Conservation (phyloP, 2,888 invertebrate species). For the Globia sparganii region DNA sequence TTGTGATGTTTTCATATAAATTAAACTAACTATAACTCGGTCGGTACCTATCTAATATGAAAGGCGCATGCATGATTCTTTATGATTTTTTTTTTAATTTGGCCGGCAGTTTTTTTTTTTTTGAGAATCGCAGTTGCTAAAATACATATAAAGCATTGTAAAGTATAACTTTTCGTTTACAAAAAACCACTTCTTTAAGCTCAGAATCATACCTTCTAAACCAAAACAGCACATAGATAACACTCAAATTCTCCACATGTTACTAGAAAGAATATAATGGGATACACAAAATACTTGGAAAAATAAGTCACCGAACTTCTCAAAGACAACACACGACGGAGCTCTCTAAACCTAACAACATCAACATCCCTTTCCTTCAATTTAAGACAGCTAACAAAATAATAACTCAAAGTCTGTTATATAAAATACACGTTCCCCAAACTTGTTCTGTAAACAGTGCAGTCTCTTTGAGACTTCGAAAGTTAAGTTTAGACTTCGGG, state of each 20-base stretch:
- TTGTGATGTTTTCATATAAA: neutral
- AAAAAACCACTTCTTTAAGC: neutral
- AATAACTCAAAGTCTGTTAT: constrained; percentile 42
- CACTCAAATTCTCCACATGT: neutral
- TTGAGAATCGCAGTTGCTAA: too few species aligned
- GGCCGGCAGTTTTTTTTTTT: too few species aligned
- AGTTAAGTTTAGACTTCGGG: constrained; percentile 48
- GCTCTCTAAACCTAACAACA: constrained; percentile 29
- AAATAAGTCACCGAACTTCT: constrained; percentile 3
- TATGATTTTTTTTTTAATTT: too few species aligned
- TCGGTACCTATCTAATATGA: neutral
- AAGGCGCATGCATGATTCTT: neutral
- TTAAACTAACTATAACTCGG: neutral
- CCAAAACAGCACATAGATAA: neutral
- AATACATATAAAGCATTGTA: too few species aligned
- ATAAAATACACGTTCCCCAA: constrained; percentile 37
- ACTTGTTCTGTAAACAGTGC: constrained; percentile 39
- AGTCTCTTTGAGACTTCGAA: constrained; percentile 51
- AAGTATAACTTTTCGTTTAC: neutral
- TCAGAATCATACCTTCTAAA: neutral
- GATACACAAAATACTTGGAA: neutral
- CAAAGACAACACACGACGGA: constrained; percentile 10
- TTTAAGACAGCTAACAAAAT: constrained; percentile 44
- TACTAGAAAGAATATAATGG: neutral
- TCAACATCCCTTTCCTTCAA: constrained; percentile 27